phyloP scores from a whole-genome alignment of 2,888 invertebrate genomes.

The Thereva unica region DNA sequence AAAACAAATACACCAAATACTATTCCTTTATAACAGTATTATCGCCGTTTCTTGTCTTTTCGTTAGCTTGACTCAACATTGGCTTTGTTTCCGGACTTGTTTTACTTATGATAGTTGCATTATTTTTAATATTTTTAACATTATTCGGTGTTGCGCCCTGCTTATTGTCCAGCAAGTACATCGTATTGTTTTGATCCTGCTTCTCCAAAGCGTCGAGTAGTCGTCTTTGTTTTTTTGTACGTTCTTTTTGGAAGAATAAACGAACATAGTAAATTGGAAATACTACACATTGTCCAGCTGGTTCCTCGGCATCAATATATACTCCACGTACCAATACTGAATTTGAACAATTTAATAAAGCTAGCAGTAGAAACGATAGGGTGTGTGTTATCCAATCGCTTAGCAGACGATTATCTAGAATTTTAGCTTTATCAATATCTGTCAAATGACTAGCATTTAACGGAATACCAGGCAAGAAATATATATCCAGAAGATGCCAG shows the following conservation, averaged over 20 bases:
- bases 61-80: slow-evolving; percentile 28
- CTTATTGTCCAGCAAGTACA: slow-evolving; percentile 42
- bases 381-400: slow-evolving; percentile 83
- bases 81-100: slow-evolving; percentile 35
- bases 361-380: slow-evolving; percentile 72
- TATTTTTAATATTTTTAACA: slow-evolving; percentile 40
- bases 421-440: slow-evolving; percentile 45
- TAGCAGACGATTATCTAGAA: slow-evolving; percentile 67
- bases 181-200: slow-evolving; percentile 44
- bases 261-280: slow-evolving; percentile 84
- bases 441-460: slow-evolving; percentile 56
- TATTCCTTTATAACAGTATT: slow-evolving; percentile 32
- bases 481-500: slow-evolving; percentile 79
- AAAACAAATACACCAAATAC: too few species aligned
- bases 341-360: slow-evolving; percentile 83
- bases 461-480: slow-evolving; percentile 74
- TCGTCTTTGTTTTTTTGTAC: slow-evolving; percentile 64
- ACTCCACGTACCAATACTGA: slow-evolving; percentile 85
- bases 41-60: slow-evolving; percentile 24
- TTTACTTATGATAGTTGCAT: slow-evolving; percentile 21
- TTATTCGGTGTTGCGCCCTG: slow-evolving; percentile 34
- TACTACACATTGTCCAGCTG: slow-evolving; percentile 79
- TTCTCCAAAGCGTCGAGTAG: slow-evolving; percentile 48
- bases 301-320: slow-evolving; percentile 84
- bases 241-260: slow-evolving; percentile 72